Evolutionary conservation across 1,140 invertebrate species (phyloP), one percentile per base, ranked within the genome.

Genomic region (Drosophila carrolli): DNA sequence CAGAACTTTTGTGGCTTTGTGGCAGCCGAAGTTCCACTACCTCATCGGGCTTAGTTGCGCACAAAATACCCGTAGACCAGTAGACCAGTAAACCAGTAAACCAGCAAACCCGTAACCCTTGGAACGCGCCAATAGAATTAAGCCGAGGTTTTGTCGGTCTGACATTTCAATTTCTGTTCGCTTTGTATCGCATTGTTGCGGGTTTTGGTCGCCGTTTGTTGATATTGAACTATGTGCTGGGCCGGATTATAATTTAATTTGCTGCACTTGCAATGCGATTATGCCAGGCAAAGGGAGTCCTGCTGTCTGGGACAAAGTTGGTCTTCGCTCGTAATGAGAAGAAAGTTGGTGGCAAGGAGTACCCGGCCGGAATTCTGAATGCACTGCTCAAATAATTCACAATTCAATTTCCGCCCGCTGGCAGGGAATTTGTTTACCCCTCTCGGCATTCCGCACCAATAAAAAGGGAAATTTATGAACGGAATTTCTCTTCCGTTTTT

Each of bases 331-430:
- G 71, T 65, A 84, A 72, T 84, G 65, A 79, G 76, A 59, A 58
- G 13, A 50, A 48, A 53, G 50, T 53, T 53, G 65, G 27, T 51
- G 27, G 29, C 44, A 55, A 57, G 29, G 29, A 78, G 65, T 82
- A 65, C 53, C 46, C 35, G 62, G 79, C 83, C 80, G 83, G 75
- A 84, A 89, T 86, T 66, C 59, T 44, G 67, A 72, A 60, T 71
- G 79, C 58, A 88, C 62, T 88, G 55, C 79, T 83, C 79, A 76
- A 80, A 86, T 89, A 88, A 83, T 83, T 88, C 83, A 86, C 79
- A 86, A 86, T 86, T 86, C 83, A 86, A 86, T 86, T 86, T 86
- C 83, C 83, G 83, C 63, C 51, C 56, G 78, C 78, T 82, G 75
- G 61, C 62, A 53, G 72, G 72, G 76, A 89, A 86, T 86, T 86